phyloP scores from a whole-genome alignment of 1,140 invertebrate genomes.

The Venustaconcha ellipsiformis region DNA sequence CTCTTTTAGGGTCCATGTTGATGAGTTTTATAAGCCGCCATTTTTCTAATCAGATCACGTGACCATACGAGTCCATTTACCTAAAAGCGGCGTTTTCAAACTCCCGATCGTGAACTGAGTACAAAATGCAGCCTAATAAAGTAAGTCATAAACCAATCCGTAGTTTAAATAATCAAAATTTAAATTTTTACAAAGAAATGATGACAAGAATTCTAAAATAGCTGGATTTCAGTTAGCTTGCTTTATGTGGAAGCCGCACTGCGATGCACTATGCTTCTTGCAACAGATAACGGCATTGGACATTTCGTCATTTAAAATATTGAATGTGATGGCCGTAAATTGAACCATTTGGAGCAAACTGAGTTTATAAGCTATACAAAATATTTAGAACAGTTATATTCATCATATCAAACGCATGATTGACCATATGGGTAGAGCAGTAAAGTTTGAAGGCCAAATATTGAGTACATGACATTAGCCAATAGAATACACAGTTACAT shows the following conservation, averaged over 20 bases:
- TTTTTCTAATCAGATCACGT: conserved; percentile 67
- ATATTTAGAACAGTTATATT: too few relatives aligned
- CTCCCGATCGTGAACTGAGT: background rate
- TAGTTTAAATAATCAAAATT: conserved; percentile 18
- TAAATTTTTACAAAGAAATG: background rate
- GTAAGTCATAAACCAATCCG: conserved; percentile 2
- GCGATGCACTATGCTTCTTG: too few relatives aligned
- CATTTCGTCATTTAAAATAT: conserved; percentile 2
- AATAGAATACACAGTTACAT: too few relatives aligned
- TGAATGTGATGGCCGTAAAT: background rate
- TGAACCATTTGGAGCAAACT: too few relatives aligned
- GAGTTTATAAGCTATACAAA: too few relatives aligned
- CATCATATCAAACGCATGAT: too few relatives aligned
- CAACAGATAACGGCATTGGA: conserved; percentile 6
- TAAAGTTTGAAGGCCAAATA: too few relatives aligned
- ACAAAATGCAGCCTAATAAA: background rate
- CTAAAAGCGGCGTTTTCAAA: conserved; percentile 32
- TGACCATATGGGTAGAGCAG: too few relatives aligned
- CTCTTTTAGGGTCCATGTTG: conserved; percentile 70
- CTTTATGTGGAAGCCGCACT: conserved; percentile 8
- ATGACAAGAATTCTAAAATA: conserved; percentile 2
- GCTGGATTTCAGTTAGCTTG: conserved; percentile 7
- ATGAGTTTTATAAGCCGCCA: conserved; percentile 69
- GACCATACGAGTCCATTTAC: conserved; percentile 53
- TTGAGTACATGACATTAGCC: too few relatives aligned